Percentiles rank a stretch among this genome's conserved stretches.
Conservation (phyloP, 2,888 invertebrate genomes). For the Alloscopus bannaensis region DNA sequence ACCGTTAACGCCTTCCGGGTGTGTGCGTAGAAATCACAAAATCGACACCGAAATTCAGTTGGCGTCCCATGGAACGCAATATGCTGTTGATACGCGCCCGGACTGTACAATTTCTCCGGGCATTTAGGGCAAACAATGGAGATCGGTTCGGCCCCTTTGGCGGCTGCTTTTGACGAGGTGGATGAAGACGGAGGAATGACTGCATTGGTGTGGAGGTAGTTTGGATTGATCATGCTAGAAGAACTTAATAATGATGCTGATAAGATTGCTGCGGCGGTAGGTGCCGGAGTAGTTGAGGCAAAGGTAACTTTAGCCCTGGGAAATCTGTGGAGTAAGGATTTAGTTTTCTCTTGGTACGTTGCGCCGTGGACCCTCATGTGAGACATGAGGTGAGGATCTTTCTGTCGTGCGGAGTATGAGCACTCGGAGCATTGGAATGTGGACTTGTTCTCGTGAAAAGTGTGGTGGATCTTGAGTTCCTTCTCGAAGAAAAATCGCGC, state of each 20-base stretch:
- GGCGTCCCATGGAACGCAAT: conserved; percentile 81
- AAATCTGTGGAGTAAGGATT: conserved; percentile 68
- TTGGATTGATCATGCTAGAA: conserved; percentile 32
- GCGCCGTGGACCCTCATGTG: conserved; percentile 86
- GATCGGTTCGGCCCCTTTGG: background rate
- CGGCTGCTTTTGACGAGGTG: background rate
- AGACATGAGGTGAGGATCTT: conserved; percentile 81
- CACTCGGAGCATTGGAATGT: conserved; percentile 85
- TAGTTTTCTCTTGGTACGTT: conserved; percentile 81
- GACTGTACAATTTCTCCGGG: conserved; percentile 85
- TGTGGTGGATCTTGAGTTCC: conserved; percentile 84
- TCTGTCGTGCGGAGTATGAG: conserved; percentile 84
- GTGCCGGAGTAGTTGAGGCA: conserved; percentile 7
- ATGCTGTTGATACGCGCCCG: conserved; percentile 83
- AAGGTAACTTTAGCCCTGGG: conserved; percentile 39
- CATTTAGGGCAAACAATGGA: conserved; percentile 76
- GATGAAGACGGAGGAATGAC: background rate
- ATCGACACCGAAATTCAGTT: conserved; percentile 82
- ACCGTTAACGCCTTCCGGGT: conserved; percentile 82
- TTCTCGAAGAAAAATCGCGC: conserved; percentile 87
- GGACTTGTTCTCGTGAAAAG: conserved; percentile 82
- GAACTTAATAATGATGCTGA: conserved; percentile 13
- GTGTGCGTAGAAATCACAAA: conserved; percentile 84
- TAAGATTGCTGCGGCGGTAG: conserved; percentile 11
- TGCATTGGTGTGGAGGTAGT: conserved; percentile 19